Evolutionary conservation across 2,888 invertebrate genomes (phyloP), one percentile per base, ranked within the genome.

Genomic region (Lithophane leautieri): DNA sequence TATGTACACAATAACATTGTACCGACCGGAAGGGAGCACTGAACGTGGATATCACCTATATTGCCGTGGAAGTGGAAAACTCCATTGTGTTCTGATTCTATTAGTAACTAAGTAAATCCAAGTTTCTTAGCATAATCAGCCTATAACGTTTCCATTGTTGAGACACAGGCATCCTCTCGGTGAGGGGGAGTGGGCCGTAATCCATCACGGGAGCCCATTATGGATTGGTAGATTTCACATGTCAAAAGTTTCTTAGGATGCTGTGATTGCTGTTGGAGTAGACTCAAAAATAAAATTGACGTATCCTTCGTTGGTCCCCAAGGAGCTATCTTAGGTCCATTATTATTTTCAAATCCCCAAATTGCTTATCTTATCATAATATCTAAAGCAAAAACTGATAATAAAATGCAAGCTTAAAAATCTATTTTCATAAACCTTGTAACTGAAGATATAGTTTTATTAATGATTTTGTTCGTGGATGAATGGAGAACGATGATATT

Each of bases 1-100:
- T 76, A 65, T 69, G 67, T 76, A 76, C 76, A 80, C 76, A 80
- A 82, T 82, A 83, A 76, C 73, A 83, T 70, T 22, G 76, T 68
- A 66, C 50, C 40, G 50, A 63, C 69, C 76, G 82, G 78, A 78
- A 76, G 54, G 70, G 56, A 71, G 61, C 54, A 72, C 58, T 79
- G 76, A 78, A 71, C 66, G 76, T 73, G 75, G 75, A 78, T 84
- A 66, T 82, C 73, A 84, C 79, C 56, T 67, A 76, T 52, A 72
- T 76, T 76, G 76, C 44, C 16, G 58, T 67, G 66, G 76, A 80
- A 83, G 66, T 68, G 71, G 58, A 67, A 71, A 76, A 60, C 62
- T 69, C 22, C 44, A 58, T 70, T 82, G 22, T 73, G 42, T 76
- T 81, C 28, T 66, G 54, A 6, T 44, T 19, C 3, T 25, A 56